Base-by-base conservation (phyloP, 2,888 invertebrate genomes). In the Drosophila falleni region DNA sequence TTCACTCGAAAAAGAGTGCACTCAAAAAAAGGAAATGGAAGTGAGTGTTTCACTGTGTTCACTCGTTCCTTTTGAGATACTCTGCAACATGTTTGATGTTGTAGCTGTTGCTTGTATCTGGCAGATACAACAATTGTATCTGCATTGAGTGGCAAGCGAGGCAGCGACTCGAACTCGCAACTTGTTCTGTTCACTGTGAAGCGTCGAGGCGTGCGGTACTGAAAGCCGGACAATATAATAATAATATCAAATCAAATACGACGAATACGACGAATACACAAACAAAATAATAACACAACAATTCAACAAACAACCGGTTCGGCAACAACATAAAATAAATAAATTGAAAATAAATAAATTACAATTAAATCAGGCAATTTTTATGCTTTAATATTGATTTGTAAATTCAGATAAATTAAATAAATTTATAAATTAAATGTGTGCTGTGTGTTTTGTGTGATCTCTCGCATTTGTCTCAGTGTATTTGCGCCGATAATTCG, bases 131-230 rank as follows among this genome's bases (percentile, higher is more conserved):
- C 67, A 16, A 16, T 44, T 13, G 39, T 58, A 19, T 16, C 47
- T 15, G 66, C 73, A 61, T 39, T 72, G 78, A 68, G 78, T 63
- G 79, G 79, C 54, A 26, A 65, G 47, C 62, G 70, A 51, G 65
- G 75, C 65, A 61, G 60, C 70, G 70, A 58, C 55, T 77, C 76
- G 79, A 77, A 77, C 76, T 77, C 76, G 76, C 76, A 77, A 77
- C 76, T 77, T 77, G 76, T 77, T 79, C 76, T 77, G 76, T 77
- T 77, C 70, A 70, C 76, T 79, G 75, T 77, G 76, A 79, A 77
- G 74, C 76, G 76, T 77, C 76, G 76, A 79, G 76, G 74, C 76
- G 76, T 79, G 79, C 76, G 76, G 76, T 77, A 77, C 76, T 79
- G 65, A 74, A 70, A 77, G 79, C 76, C 76, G 76, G 76, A 77